Base-by-base conservation (phyloP, 2,888 invertebrate genomes). In the Eristalis arbustorum region DNA sequence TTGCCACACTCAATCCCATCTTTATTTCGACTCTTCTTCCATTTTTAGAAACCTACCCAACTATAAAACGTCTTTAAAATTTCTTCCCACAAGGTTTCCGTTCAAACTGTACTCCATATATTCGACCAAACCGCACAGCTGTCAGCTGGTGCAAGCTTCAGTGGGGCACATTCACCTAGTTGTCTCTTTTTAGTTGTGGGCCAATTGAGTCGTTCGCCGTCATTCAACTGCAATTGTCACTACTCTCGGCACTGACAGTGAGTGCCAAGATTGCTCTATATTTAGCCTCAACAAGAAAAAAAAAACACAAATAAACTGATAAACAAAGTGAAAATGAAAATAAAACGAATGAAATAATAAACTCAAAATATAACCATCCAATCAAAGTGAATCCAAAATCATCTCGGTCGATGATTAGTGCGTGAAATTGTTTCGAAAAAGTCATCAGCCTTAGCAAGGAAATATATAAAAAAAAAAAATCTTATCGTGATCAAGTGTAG, bases 251-350 rank as follows among this genome's bases (percentile, higher is more conserved):
- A 59, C 56, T 49, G 28, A 64, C 28, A 14, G 31, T 13, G 31
- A 23, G 67, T 56, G 69, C 59, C 63, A 69, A 80, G 5, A 49
- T 6, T 62, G 49, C 68, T 74, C 64, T 87, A 79, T 87, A 83
- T 87, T 67, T 79, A 79, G 49, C 62, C 28, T 3, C 13, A 1
- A 13, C 11, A 25, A 34, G 67, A 66, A 75, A 22, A 66, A 22
- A 66, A 80, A 81, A 76, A 81, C 63, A 81, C 31, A 49, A 75
- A 83, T 69, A 72, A 75, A 62, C 63, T 68, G 67, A 82, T 83
- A 87, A 83, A 79, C 87, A 87, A 82, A 87, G 78, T 68, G 18
- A 57, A 71, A 56, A 18, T 28, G 31, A 49, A 4, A 4, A 3
- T 14, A 75, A 68, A 69, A 40, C 64, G 31, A 22, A 67, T 31